A percentile compares a stretch with the other conserved stretches of the same genome.
phyloP scores from a whole-genome alignment of 2,113 vertebrate species.

The Amphiprion percula region DNA sequence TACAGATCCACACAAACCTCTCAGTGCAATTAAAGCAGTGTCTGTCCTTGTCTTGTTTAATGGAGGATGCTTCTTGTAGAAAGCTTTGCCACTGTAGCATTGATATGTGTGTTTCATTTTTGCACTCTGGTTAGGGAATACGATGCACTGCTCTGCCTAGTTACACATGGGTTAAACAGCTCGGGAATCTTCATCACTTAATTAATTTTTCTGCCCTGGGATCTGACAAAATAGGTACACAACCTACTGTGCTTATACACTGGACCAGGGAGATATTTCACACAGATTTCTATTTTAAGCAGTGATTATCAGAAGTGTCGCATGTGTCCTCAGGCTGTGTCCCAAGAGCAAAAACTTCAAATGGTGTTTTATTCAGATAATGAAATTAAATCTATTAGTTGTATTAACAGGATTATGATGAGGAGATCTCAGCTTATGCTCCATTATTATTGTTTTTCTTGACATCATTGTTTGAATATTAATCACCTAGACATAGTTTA shows the following conservation, averaged over 20 bases:
- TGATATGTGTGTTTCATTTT: slow-evolving; percentile 13
- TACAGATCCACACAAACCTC: background rate
- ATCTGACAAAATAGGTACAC: slow-evolving; percentile 33
- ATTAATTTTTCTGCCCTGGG: slow-evolving; percentile 47
- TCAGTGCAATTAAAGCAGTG: background rate
- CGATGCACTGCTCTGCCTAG: slow-evolving; percentile 26
- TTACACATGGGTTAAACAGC: slow-evolving; percentile 45
- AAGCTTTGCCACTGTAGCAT: background rate
- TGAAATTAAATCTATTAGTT: slow-evolving; percentile 31
- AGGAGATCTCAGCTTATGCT: slow-evolving; percentile 12
- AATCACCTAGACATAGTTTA: slow-evolving; percentile 30
- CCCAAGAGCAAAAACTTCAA: background rate
- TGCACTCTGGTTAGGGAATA: slow-evolving; percentile 28
- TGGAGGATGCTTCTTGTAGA: background rate
- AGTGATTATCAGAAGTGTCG: slow-evolving; percentile 33
- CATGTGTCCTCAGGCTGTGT: slow-evolving; percentile 13
- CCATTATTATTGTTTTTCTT: slow-evolving; percentile 15
- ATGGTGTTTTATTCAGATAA: background rate
- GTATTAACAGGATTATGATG: slow-evolving; percentile 47
- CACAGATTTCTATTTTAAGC: slow-evolving; percentile 35
- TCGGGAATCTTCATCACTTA: slow-evolving; percentile 37
- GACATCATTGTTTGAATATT: slow-evolving; percentile 14
- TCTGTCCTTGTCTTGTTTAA: background rate
- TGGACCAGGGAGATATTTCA: slow-evolving; percentile 21
- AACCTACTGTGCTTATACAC: slow-evolving; percentile 30